Percentiles rank a stretch among this genome's conserved stretches.
Conservation (phyloP, 1,140 invertebrate genomes). For the Druon quercuslanigerum region DNA sequence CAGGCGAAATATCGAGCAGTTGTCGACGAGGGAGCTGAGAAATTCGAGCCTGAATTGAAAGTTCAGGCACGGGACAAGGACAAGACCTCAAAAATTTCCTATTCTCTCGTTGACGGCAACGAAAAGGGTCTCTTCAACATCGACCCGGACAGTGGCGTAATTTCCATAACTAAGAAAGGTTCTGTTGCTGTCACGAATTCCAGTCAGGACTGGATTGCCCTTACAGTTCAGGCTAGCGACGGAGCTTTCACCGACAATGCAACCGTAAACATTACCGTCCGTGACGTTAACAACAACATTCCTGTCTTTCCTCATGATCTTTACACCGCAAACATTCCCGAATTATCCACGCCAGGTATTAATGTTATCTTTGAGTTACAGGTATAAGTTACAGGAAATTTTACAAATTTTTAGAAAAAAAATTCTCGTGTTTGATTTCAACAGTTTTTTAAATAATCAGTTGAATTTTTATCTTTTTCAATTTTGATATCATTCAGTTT, state of each 20-base stretch:
- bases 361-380: not conserved
- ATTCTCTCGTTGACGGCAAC: conserved; percentile 83
- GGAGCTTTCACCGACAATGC: conserved; percentile 83
- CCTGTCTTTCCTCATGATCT: conserved; percentile 85
- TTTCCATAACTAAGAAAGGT: conserved; percentile 79
- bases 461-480: too few species aligned
- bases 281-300: conserved; percentile 91
- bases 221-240: conserved; percentile 83
- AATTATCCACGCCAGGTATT: conserved; percentile 84
- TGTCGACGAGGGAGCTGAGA: conserved; percentile 88
- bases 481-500: too few species aligned
- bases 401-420: too few species aligned
- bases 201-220: conserved; percentile 76
- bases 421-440: too few species aligned
- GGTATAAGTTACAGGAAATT: too few species aligned
- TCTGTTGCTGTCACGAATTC: conserved; percentile 80
- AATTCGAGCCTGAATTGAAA: conserved; percentile 85
- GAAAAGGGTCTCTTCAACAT: conserved; percentile 81
- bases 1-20: conserved; percentile 84
- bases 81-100: conserved; percentile 86
- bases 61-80: conserved; percentile 86
- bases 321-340: conserved; percentile 84
- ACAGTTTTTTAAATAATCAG: too few species aligned
- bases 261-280: conserved; percentile 84
- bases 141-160: conserved; percentile 81